phyloP scores from a whole-genome alignment of 2,797 vertebrate genomes.

The Acropternis orthonyx region DNA sequence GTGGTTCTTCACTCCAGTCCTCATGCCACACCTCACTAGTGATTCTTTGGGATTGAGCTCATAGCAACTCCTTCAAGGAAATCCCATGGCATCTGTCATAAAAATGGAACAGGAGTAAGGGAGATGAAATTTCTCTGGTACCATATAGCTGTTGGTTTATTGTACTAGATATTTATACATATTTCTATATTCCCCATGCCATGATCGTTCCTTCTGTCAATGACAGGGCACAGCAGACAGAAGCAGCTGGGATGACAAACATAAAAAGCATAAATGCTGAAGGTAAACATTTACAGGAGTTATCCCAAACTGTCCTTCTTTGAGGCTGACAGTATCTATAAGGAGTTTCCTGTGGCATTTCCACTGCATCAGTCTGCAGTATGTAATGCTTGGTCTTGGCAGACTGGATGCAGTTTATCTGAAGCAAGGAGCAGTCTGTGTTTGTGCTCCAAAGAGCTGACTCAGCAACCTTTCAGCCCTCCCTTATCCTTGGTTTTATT shows the following conservation, averaged over 20 bases:
- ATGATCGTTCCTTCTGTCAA: neutral
- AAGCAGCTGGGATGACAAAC: neutral
- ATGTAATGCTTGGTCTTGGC: neutral
- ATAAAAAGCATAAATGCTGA: neutral
- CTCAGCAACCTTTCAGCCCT: neutral
- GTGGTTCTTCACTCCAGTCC: neutral
- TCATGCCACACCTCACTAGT: fast-evolving
- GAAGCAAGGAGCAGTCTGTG: neutral
- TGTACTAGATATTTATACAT: neutral
- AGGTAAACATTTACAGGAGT: neutral
- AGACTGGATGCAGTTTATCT: neutral
- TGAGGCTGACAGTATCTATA: neutral
- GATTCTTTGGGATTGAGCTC: neutral
- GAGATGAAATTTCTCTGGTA: neutral
- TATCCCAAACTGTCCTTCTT: neutral
- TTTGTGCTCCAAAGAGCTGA: neutral
- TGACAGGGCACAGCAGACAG: neutral
- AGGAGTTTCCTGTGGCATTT: neutral
- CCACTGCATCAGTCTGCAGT: neutral
- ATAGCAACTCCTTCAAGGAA: neutral
- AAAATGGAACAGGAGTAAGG: neutral
- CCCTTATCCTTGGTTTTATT: neutral
- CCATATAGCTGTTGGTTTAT: neutral
- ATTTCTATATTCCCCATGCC: neutral
- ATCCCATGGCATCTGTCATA: neutral